Percentiles rank a stretch among this genome's conserved stretches.
These are phyloP conservation scores for Pomatostomus ruficeps DNA, from an alignment of 2,113 vertebrate species.

Conservation along the genomic window DNA sequence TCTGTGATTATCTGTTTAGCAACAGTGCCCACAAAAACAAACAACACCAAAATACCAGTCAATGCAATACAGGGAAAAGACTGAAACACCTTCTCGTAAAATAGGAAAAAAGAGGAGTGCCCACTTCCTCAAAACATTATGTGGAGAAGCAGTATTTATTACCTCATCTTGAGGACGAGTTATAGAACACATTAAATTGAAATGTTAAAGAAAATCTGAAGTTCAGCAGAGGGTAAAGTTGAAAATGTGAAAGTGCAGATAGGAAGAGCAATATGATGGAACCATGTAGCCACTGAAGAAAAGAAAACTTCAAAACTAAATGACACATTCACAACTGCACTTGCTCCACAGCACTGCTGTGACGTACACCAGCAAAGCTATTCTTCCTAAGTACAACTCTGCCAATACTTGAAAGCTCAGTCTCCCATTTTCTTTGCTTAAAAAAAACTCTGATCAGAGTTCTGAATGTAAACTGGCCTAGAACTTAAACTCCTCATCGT, in stretches of 20 bases:
- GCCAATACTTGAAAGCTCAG: background rate
- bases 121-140: background rate
- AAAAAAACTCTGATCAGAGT: background rate
- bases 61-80: background rate
- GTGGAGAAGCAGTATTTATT: background rate
- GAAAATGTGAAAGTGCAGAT: background rate
- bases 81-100: background rate
- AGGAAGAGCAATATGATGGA: background rate
- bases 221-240: background rate
- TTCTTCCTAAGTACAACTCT: background rate
- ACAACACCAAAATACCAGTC: background rate
- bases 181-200: background rate
- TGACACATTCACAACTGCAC: background rate
- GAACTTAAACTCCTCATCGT: background rate
- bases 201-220: background rate
- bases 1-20: background rate
- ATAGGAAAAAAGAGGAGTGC: accelerated
- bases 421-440: background rate
- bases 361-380: background rate
- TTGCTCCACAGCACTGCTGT: background rate
- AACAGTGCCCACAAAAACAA: background rate
- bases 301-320: background rate
- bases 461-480: background rate
- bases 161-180: background rate
- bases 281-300: background rate